Percentiles rank a stretch among this genome's conserved stretches.
Evolutionary conservation across 2,113 vertebrate species (phyloP).

Genomic region (Oplegnathus fasciatus): DNA sequence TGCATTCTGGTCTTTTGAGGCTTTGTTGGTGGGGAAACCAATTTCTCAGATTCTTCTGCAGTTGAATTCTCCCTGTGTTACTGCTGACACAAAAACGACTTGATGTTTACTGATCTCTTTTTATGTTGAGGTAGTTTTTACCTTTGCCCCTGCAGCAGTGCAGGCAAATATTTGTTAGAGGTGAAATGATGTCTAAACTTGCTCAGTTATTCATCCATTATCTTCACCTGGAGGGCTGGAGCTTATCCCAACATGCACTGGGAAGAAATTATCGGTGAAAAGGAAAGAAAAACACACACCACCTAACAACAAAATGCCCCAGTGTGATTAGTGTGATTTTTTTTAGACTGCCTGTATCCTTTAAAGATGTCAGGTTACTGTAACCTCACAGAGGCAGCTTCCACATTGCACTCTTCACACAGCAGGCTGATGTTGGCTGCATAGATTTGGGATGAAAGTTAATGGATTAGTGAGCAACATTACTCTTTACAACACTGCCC

Average conservation of each 20-base stretch:
- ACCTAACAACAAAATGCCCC: not conserved
- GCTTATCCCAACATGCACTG: not conserved
- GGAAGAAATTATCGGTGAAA: not conserved
- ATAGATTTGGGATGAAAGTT: not conserved
- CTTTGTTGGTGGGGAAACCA: not conserved
- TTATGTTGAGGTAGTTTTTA: not conserved
- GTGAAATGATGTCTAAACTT: not conserved
- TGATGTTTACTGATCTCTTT: not conserved
- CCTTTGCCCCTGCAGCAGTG: not conserved
- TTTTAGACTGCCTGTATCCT: no score
- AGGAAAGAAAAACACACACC: not conserved
- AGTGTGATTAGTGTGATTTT: not conserved
- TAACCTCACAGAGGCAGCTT: not conserved
- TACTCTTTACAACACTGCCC: constrained; percentile 48
- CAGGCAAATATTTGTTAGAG: not conserved
- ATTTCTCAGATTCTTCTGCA: not conserved
- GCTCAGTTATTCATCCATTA: not conserved
- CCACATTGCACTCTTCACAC: not conserved
- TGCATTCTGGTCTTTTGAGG: not conserved
- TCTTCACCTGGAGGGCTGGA: not conserved
- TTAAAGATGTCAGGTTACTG: not conserved
- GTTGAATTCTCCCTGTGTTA: not conserved
- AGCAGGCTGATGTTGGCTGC: not conserved
- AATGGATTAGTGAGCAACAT: not conserved
- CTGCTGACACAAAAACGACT: not conserved